Conservation (phyloP, 2,888 invertebrate genomes). For the Lypha dubia region DNA sequence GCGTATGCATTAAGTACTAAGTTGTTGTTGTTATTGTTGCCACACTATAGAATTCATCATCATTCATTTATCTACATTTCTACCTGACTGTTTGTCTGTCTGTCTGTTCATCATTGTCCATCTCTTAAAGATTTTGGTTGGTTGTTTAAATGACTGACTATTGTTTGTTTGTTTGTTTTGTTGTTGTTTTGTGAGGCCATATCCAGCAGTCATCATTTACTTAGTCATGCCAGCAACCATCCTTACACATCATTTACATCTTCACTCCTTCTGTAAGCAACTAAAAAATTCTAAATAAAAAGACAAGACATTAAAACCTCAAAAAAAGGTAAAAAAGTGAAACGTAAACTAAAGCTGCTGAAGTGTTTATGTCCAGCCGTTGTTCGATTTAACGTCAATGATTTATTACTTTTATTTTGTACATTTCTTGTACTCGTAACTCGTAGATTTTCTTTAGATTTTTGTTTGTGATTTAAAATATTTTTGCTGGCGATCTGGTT, state of each 20-base stretch:
- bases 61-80: conserved; percentile 48
- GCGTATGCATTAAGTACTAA: conserved; percentile 35
- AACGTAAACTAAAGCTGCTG: conserved; percentile 59
- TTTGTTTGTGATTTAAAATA: not conserved
- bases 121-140: conserved; percentile 67
- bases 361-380: conserved; percentile 70
- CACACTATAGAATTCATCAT: conserved; percentile 52
- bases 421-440: conserved; percentile 44
- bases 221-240: conserved; percentile 68
- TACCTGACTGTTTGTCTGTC: conserved; percentile 36
- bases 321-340: conserved; percentile 7
- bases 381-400: conserved; percentile 67
- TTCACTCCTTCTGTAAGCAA: conserved; percentile 23
- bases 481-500: conserved; percentile 27
- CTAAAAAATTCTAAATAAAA: not conserved
- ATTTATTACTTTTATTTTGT: conserved; percentile 66
- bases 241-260: conserved; percentile 58
- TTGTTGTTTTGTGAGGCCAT: conserved; percentile 11
- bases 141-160: conserved; percentile 21
- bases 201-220: conserved; percentile 66
- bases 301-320: not conserved
- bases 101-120: no score
- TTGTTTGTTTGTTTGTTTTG: not conserved
- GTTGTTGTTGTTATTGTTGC: conserved; percentile 39
- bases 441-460: conserved; percentile 1